These are phyloP conservation scores for Drosophila nr. medialis DNA, from an alignment of 2,888 invertebrate genomes.

Conservation along the genomic window DNA sequence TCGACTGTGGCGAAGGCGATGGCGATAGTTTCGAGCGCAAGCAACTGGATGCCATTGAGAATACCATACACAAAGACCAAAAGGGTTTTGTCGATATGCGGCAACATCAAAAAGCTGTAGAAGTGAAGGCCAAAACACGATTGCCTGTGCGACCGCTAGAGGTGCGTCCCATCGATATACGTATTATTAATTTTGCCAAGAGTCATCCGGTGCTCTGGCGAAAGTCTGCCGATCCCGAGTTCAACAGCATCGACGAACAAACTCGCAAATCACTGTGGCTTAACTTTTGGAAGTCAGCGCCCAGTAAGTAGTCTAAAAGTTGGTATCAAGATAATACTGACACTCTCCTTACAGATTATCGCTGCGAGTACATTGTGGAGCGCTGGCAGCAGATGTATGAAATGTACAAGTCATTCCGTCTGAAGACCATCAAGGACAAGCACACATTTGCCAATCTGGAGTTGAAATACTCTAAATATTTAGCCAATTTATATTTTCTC, in stretches of 20 bases:
- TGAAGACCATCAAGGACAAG: slow-evolving; percentile 79
- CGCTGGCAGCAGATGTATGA: slow-evolving; percentile 82
- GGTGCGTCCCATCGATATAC: slow-evolving; percentile 72
- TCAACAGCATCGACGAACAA: slow-evolving; percentile 79
- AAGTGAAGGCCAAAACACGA: slow-evolving; percentile 2
- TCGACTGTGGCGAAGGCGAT: slow-evolving; percentile 80
- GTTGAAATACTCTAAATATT: slow-evolving; percentile 81
- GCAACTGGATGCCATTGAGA: slow-evolving; percentile 78
- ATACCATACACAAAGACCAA: slow-evolving; percentile 55
- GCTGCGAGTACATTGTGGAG: slow-evolving; percentile 75
- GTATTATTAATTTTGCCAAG: slow-evolving; percentile 82
- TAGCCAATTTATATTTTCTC: slow-evolving; percentile 80
- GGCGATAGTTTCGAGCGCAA: slow-evolving; percentile 75
- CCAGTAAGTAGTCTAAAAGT: slow-evolving; percentile 52
- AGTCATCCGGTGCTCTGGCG: slow-evolving; percentile 82
- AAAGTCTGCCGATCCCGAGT: slow-evolving; percentile 74
- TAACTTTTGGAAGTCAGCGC: slow-evolving; percentile 77
- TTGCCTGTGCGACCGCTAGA: slow-evolving; percentile 67
- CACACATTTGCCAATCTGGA: slow-evolving; percentile 73
- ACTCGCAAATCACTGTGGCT: slow-evolving; percentile 77
- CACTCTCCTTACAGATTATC: slow-evolving; percentile 50
- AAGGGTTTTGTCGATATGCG: slow-evolving; percentile 10
- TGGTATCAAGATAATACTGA: background rate
- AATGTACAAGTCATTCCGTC: slow-evolving; percentile 82
- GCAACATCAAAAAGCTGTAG: background rate